A percentile compares a stretch with the other conserved stretches of the same genome.
phyloP scores from a whole-genome alignment of 2,113 vertebrate genomes.

The Xiphias gladius region DNA sequence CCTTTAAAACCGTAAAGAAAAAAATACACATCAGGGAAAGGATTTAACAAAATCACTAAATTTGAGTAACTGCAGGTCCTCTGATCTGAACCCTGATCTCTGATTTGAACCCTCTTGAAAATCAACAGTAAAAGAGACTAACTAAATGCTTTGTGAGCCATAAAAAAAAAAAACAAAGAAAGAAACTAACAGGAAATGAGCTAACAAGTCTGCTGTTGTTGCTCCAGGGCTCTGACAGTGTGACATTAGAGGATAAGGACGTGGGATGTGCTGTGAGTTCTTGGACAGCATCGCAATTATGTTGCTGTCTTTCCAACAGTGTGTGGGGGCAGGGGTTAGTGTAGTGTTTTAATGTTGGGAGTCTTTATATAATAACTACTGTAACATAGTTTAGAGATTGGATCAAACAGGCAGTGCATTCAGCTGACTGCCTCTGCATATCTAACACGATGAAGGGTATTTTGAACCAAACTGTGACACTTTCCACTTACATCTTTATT shows the following conservation, averaged over 20 bases:
- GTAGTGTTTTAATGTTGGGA: not conserved
- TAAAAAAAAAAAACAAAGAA: not conserved
- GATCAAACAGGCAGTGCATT: not conserved
- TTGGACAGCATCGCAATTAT: constrained; percentile 11
- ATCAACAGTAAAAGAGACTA: constrained; percentile 17
- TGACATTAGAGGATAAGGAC: constrained; percentile 21
- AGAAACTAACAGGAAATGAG: constrained; percentile 42
- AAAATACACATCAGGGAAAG: not conserved
- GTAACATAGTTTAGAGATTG: not conserved
- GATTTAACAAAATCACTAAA: not conserved
- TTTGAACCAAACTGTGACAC: not conserved
- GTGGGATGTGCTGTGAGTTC: constrained; percentile 11
- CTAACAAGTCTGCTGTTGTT: constrained; percentile 20
- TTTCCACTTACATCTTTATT: not conserved
- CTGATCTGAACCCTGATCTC: not conserved
- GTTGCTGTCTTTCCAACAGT: constrained; percentile 1
- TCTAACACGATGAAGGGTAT: not conserved
- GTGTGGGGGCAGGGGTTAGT: not conserved
- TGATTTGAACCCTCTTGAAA: constrained; percentile 6
- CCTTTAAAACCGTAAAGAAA: too few relatives aligned
- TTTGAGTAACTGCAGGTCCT: not conserved
- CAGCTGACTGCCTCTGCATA: not conserved
- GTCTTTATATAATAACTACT: constrained; percentile 8
- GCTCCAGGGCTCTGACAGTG: constrained; percentile 20
- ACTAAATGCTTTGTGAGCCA: constrained; percentile 12